phyloP scores from a whole-genome alignment of 2,113 vertebrate species.

The Pedionomus torquatus region DNA sequence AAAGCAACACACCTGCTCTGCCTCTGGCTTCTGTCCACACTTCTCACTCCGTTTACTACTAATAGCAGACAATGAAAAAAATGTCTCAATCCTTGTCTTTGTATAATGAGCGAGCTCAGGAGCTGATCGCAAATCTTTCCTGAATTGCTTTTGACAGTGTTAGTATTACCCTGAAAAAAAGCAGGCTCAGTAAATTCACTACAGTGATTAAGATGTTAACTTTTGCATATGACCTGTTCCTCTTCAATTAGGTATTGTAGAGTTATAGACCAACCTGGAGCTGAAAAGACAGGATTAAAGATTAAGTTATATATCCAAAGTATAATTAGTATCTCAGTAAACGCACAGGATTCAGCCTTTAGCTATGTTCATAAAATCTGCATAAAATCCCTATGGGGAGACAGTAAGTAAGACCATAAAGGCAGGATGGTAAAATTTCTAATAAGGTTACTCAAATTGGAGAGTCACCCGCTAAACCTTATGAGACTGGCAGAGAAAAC shows the following conservation, averaged over 20 bases:
- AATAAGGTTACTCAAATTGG: not conserved
- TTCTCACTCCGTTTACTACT: not conserved
- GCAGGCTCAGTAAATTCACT: not conserved
- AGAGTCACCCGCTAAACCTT: not conserved
- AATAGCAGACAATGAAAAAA: not conserved
- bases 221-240: not conserved
- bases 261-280: not conserved
- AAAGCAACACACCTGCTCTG: not conserved
- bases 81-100: not conserved
- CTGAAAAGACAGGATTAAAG: not conserved
- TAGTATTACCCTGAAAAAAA: not conserved
- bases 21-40: not conserved
- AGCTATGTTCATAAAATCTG: not conserved
- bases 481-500: not conserved
- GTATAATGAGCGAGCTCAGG: not conserved
- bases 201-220: not conserved
- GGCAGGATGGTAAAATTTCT: not conserved
- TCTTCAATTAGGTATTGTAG: not conserved
- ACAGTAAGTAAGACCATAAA: not conserved
- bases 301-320: not conserved
- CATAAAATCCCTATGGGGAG: rapidly evolving
- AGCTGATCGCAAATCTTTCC: not conserved
- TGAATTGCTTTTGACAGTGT: not conserved
- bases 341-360: not conserved
- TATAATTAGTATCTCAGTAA: not conserved